These are phyloP conservation scores for Triplophysa tibetana DNA, from an alignment of 2,113 vertebrate genomes.

Conservation along the genomic window DNA sequence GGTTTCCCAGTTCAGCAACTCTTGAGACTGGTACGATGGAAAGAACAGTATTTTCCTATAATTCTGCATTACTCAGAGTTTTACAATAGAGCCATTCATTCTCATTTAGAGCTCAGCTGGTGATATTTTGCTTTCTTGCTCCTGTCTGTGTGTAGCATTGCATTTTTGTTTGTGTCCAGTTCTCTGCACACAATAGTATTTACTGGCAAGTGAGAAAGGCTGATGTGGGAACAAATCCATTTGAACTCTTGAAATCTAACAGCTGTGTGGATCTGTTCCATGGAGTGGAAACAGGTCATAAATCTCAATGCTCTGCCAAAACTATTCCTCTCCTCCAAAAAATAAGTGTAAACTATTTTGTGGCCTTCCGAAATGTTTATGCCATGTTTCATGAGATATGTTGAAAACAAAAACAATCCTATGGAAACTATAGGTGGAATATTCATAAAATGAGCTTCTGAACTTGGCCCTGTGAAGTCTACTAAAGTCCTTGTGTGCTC, in stretches of 20 bases:
- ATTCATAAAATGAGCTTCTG: background rate
- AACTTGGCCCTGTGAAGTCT: background rate
- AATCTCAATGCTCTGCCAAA: conserved; percentile 17
- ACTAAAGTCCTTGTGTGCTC: background rate
- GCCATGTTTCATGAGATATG: background rate
- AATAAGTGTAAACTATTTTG: background rate
- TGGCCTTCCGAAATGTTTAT: conserved; percentile 37
- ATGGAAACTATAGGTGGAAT: background rate
- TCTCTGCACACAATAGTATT: conserved; percentile 19
- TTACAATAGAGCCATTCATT: conserved; percentile 6
- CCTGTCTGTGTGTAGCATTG: background rate
- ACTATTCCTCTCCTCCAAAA: conserved; percentile 11
- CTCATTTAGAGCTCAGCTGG: background rate
- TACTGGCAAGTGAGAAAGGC: conserved; percentile 21
- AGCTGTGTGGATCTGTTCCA: conserved; percentile 37
- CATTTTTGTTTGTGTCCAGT: conserved; percentile 30
- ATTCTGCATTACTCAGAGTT: background rate
- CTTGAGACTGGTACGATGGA: conserved; percentile 2
- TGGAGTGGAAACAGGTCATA: conserved; percentile 21
- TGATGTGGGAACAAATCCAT: conserved; percentile 46
- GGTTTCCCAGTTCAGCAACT: background rate
- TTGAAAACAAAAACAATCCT: background rate
- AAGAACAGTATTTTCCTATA: conserved; percentile 5
- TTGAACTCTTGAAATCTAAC: conserved; percentile 14
- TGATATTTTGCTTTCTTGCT: background rate